Conservation (phyloP, 2,888 invertebrate species). For the Cerceris ruficornis region DNA sequence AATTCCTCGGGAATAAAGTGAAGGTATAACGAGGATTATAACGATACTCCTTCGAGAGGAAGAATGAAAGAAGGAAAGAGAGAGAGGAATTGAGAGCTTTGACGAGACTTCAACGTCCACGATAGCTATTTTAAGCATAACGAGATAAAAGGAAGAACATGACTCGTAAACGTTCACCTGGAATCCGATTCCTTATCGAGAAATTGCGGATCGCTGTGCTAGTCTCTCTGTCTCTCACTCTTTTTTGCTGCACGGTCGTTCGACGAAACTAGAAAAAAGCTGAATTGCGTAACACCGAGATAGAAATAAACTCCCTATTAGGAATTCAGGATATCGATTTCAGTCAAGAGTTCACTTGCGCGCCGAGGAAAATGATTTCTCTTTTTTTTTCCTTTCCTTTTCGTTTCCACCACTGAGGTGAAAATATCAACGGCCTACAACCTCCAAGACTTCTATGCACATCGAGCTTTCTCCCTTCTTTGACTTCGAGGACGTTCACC, state of each 20-base stretch:
- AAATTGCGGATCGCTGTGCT: no score
- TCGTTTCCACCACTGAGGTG: neutral
- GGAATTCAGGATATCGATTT: slow-evolving; percentile 7
- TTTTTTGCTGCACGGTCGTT: neutral
- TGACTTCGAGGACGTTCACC: neutral
- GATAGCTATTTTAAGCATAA: no score
- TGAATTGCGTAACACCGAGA: neutral
- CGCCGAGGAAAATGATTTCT: neutral
- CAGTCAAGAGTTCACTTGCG: neutral
- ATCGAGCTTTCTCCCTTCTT: no score
- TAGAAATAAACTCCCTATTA: neutral
- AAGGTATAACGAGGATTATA: slow-evolving; percentile 5
- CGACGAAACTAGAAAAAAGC: neutral
- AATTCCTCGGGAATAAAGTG: slow-evolving; percentile 9
- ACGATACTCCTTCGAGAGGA: neutral
- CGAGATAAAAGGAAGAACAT: no score
- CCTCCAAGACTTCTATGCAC: neutral
- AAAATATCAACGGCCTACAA: neutral
- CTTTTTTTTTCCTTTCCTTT: neutral
- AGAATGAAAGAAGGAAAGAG: no score
- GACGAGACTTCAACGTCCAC: no score
- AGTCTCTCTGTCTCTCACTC: neutral
- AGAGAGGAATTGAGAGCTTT: no score
- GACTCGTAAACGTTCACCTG: no score
- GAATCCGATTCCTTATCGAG: no score